Evolutionary conservation across 2,888 invertebrate genomes (phyloP).

Genomic region (Suillia variegata): DNA sequence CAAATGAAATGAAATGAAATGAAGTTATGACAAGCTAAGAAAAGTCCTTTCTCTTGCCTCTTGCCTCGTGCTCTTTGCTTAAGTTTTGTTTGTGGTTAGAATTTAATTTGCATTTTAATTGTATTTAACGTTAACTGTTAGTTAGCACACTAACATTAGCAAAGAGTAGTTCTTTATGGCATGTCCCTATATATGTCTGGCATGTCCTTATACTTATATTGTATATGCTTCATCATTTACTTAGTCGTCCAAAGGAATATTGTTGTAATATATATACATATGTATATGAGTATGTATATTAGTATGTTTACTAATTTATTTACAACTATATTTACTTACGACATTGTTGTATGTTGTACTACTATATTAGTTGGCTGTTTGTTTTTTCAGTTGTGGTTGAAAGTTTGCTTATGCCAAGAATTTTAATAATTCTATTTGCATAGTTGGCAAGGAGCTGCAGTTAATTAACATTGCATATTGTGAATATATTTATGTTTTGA

Average conservation of each 20-base stretch:
- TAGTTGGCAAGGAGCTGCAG: background rate
- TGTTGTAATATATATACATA: no score
- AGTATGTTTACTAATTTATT: no score
- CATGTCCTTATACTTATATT: no score
- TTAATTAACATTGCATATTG: background rate
- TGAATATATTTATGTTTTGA: no score
- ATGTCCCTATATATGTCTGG: no score
- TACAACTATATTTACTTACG: no score
- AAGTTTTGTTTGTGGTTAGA: background rate
- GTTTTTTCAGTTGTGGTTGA: background rate
- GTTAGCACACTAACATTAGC: background rate
- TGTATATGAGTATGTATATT: no score
- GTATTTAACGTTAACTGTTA: background rate
- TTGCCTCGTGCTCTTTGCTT: background rate
- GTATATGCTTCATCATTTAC: no score
- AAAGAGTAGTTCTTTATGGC: no score
- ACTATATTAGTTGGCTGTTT: background rate
- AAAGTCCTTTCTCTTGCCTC: background rate
- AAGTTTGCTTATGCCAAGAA: background rate
- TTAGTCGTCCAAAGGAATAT: no score
- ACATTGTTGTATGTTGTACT: no score
- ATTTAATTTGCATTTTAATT: slow-evolving; percentile 16
- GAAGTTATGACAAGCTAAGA: slow-evolving; percentile 9
- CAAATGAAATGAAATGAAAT: slow-evolving; percentile 2
- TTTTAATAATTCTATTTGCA: background rate